These are phyloP conservation scores for Probaryconus sp. DNA, from an alignment of 1,140 invertebrate species.

Conservation along the genomic window DNA sequence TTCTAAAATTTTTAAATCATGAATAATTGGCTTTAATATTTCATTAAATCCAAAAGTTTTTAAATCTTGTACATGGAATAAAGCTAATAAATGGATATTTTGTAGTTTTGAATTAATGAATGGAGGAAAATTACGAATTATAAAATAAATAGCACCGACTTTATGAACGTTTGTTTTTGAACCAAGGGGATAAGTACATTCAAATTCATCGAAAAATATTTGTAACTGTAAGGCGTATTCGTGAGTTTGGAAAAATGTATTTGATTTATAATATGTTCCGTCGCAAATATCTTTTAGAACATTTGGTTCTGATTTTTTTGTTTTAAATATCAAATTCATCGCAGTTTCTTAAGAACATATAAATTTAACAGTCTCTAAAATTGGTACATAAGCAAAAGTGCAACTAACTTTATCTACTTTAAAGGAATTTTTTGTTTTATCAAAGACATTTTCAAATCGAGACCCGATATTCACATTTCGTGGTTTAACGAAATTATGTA, in stretches of 20 bases:
- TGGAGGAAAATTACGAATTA: conserved; percentile 41
- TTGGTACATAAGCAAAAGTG: conserved; percentile 14
- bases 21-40: conserved; percentile 45
- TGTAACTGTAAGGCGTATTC: conserved; percentile 28
- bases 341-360: not conserved
- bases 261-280: conserved; percentile 11
- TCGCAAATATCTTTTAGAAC: conserved; percentile 25
- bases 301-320: not conserved
- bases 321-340: not conserved
- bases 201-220: conserved; percentile 48
- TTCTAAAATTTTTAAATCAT: conserved; percentile 53
- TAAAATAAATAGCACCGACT: conserved; percentile 52
- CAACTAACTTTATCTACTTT: conserved; percentile 5
- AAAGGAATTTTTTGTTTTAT: not conserved
- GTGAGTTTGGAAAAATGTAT: conserved; percentile 20
- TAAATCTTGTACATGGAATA: conserved; percentile 42
- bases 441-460: not conserved
- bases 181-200: conserved; percentile 26
- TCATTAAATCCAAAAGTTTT: conserved; percentile 38
- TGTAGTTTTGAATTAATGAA: conserved; percentile 44
- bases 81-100: conserved; percentile 50
- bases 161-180: conserved; percentile 41
- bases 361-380: conserved; percentile 21
- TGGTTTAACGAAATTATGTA: too few species aligned
- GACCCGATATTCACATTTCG: not conserved